phyloP scores from a whole-genome alignment of 2,113 vertebrate genomes.

The Fregetta grallaria region DNA sequence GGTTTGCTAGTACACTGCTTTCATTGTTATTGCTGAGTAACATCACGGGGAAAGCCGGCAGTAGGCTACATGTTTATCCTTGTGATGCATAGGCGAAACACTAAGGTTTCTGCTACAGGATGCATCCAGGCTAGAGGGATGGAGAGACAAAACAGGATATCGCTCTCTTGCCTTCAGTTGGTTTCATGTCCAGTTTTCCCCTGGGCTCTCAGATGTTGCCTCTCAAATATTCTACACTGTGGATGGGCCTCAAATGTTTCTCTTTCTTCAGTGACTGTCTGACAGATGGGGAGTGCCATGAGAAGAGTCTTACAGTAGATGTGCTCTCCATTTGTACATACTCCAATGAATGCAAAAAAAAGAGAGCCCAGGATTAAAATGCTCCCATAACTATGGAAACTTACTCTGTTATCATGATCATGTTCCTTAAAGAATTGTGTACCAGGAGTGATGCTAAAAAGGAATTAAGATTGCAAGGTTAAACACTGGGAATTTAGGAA shows the following conservation, averaged over 20 bases:
- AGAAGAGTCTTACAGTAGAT: neutral
- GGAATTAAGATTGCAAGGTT: neutral
- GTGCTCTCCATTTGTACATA: neutral
- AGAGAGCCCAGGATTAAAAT: neutral
- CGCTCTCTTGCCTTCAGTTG: slow-evolving; percentile 3
- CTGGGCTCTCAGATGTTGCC: slow-evolving; percentile 13
- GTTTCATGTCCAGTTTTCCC: neutral
- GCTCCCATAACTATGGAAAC: neutral
- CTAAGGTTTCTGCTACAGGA: neutral
- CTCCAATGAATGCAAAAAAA: neutral
- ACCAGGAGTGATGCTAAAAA: neutral
- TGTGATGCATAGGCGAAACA: neutral
- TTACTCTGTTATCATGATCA: neutral
- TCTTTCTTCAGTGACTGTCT: neutral
- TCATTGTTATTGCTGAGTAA: neutral
- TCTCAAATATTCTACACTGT: slow-evolving; percentile 32
- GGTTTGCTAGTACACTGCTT: neutral
- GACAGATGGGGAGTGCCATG: neutral
- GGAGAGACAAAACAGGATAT: slow-evolving; percentile 40
- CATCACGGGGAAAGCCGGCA: neutral
- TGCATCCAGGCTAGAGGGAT: neutral
- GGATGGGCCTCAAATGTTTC: neutral
- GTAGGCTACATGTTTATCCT: neutral
- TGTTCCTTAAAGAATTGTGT: neutral
- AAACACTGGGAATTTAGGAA: neutral